Conservation (phyloP, 1,140 invertebrate genomes). For the Ceratina calcarata region DNA sequence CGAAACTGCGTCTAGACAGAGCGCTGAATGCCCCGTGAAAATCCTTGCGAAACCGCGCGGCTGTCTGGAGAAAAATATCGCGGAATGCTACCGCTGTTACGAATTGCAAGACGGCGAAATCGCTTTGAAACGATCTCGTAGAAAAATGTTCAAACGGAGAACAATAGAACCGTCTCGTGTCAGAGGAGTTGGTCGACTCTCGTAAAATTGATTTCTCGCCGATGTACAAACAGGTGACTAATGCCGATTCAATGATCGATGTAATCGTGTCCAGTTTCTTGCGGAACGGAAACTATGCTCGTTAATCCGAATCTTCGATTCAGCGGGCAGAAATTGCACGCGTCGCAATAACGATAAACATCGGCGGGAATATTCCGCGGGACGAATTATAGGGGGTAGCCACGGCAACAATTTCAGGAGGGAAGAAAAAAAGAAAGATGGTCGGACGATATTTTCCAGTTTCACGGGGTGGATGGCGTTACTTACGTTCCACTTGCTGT, state of each 20-base stretch:
- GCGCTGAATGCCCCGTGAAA: neutral
- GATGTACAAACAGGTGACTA: too few species aligned
- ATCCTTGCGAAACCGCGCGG: neutral
- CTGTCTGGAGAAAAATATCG: neutral
- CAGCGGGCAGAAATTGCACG: neutral
- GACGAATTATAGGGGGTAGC: neutral
- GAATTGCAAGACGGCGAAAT: constrained; percentile 19
- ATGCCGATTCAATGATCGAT: too few species aligned
- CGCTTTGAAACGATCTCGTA: too few species aligned
- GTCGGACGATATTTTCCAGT: constrained; percentile 49
- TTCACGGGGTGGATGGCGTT: constrained; percentile 29
- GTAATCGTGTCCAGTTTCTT: too few species aligned
- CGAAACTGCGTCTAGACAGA: constrained; percentile 36
- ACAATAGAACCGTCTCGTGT: too few species aligned
- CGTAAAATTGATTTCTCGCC: too few species aligned
- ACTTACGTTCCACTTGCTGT: constrained; percentile 38
- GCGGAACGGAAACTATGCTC: too few species aligned
- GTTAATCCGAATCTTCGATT: constrained; percentile 22
- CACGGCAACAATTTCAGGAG: too few species aligned
- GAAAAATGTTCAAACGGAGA: too few species aligned
- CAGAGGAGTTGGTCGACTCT: too few species aligned
- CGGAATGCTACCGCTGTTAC: constrained; percentile 52
- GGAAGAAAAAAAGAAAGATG: neutral
- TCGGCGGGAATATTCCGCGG: neutral
- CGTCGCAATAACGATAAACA: constrained; percentile 39